Evolutionary conservation across 1,140 invertebrate species (phyloP), one percentile per base, ranked within the genome.

Genomic region (Melitaea cinxia): DNA sequence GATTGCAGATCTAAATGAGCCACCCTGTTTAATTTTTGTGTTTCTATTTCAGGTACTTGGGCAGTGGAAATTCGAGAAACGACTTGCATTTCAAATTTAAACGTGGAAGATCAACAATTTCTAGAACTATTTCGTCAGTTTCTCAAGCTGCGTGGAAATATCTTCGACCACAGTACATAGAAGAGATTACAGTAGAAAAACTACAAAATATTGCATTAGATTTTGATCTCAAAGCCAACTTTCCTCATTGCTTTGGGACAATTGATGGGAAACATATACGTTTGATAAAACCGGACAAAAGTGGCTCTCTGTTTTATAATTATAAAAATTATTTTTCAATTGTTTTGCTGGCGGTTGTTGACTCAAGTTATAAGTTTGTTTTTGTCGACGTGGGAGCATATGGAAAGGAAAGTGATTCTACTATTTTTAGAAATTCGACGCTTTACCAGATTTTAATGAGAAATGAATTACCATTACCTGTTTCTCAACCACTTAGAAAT

Each of bases 231-330:
- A 69, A 61, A 57, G 47, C 68, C 12, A 70, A 65, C 53, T 70
- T 70, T 58, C 53, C 61, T 65, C 28, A 30, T 30, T 30, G 28
- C 28, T 30, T 30, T 10, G 28, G 28, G 28, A 10, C 28, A 30
- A 30, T 93, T 30, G 90, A 92, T 77, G 88, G 85, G 24, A 92
- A 92, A 76, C 88, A 91, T 69, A 74, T 91, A 17, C 61, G 64
- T 59, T 28, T 53, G 53, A 45, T 62, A 21, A 33, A 33, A 28
- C 83, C 84, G 33, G 60, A 62, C 33, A 72, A 83, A 45, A 78
- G 77, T 79, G 87, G 88, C 30, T 85, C 80, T 4, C 52, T 78
- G 37, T 92, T 80, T 75, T 92, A 80, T 69, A 93, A 92, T 76
- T 71, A 68, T 56, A 74, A 71, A 68, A 23, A 64, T 26, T 69